Evolutionary conservation across 2,113 vertebrate genomes (phyloP).

Genomic region (Dascyllus trimaculatus): DNA sequence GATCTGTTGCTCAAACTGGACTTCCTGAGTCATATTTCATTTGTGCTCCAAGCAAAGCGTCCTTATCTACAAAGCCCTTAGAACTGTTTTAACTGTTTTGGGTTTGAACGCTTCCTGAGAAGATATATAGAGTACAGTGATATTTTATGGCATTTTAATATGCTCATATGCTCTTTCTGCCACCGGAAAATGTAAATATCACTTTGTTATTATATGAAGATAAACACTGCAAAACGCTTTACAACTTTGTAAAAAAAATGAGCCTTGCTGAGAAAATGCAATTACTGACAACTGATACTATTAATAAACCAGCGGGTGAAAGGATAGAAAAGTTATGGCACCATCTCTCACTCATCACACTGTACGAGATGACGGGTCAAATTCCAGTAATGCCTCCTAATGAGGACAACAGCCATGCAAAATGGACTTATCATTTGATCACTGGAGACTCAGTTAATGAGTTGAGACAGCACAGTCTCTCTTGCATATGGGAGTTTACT

Average conservation of each 20-base stretch:
- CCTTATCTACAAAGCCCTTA: neutral
- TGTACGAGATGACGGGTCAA: slow-evolving; percentile 36
- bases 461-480: slow-evolving; percentile 44
- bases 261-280: slow-evolving; percentile 37
- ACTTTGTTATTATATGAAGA: slow-evolving; percentile 35
- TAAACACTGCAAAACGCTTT: slow-evolving; percentile 22
- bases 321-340: slow-evolving; percentile 3
- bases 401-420: slow-evolving; percentile 55
- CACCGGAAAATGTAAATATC: slow-evolving; percentile 10
- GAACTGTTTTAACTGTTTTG: neutral
- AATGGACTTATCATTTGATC: slow-evolving; percentile 54
- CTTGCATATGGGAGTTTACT: slow-evolving; percentile 52
- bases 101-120: neutral
- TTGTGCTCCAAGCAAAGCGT: neutral
- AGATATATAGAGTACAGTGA: no score
- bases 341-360: slow-evolving; percentile 37
- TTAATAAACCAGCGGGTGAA: slow-evolving; percentile 41
- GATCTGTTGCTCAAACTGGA: neutral
- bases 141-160: neutral
- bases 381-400: slow-evolving; percentile 53
- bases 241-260: slow-evolving; percentile 37
- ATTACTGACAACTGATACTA: slow-evolving; percentile 43
- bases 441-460: slow-evolving; percentile 51
- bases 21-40: neutral
- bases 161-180: neutral